Conservation (phyloP, 2,113 vertebrate species). For the Saimiri boliviensis region DNA sequence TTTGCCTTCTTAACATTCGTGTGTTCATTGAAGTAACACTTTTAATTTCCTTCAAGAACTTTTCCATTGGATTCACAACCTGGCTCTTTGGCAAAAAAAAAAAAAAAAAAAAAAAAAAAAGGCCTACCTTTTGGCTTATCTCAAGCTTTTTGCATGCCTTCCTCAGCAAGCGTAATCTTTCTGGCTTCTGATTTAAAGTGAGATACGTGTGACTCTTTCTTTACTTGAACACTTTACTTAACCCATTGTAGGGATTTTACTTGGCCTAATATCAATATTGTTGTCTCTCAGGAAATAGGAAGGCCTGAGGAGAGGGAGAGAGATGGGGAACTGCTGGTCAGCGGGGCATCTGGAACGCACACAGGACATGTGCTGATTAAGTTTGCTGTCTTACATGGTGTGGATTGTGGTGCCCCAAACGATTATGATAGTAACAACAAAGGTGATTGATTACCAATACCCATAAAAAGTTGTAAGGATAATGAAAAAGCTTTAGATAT, state of each 20-base stretch:
- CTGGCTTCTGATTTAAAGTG: background rate
- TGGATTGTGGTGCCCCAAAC: background rate
- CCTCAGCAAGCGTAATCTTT: background rate
- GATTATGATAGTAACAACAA: background rate
- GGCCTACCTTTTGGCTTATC: background rate
- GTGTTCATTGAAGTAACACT: background rate
- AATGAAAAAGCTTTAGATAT: no score
- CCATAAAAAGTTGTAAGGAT: background rate
- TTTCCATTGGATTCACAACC: background rate
- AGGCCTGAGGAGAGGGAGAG: background rate
- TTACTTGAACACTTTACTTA: background rate
- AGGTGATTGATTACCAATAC: background rate
- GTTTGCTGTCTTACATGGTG: background rate
- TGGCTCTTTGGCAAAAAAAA: background rate
- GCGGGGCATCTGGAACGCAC: background rate
- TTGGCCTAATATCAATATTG: background rate
- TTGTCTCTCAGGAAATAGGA: background rate
- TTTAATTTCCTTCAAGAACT: background rate
- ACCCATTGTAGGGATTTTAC: background rate
- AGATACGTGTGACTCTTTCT: background rate
- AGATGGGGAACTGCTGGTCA: background rate
- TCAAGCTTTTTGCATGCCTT: background rate
- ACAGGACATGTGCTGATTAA: background rate
- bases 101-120: background rate
- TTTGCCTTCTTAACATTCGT: background rate